Percentiles rank a stretch among this genome's conserved stretches.
phyloP scores from a whole-genome alignment of 1,140 invertebrate species.

The Dryas iulia region DNA sequence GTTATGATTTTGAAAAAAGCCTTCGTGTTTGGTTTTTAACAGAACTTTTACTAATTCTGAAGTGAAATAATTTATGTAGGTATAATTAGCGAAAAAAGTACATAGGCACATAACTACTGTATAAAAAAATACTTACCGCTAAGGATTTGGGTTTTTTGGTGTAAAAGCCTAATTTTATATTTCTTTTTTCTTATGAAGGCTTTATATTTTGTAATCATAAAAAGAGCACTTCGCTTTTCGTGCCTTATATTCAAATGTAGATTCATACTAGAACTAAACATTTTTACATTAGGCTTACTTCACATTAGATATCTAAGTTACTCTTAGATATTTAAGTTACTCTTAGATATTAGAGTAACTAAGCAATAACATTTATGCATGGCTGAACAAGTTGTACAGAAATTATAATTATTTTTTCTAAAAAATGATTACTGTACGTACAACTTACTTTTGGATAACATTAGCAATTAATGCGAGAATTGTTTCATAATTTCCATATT shows the following conservation, averaged over 20 bases:
- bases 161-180: neutral
- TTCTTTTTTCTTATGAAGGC: neutral
- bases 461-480: constrained; percentile 35
- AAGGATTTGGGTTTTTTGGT: neutral
- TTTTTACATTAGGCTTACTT: neutral
- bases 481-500: neutral
- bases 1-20: neutral
- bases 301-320: neutral
- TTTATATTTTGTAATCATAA: neutral
- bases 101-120: no score
- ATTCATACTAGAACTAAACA: neutral
- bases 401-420: no score
- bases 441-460: constrained; percentile 46
- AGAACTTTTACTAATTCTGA: neutral
- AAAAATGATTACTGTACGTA: no score
- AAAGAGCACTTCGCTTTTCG: neutral
- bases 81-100: neutral
- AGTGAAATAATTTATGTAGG: neutral
- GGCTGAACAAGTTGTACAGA: no score
- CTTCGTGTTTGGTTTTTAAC: neutral
- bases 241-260: neutral
- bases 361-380: no score
- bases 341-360: no score
- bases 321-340: no score
- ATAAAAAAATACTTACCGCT: neutral